Percentiles rank a stretch among this genome's conserved stretches.
Conservation (phyloP, 2,888 invertebrate species). For the Hypselothyrea guttata region DNA sequence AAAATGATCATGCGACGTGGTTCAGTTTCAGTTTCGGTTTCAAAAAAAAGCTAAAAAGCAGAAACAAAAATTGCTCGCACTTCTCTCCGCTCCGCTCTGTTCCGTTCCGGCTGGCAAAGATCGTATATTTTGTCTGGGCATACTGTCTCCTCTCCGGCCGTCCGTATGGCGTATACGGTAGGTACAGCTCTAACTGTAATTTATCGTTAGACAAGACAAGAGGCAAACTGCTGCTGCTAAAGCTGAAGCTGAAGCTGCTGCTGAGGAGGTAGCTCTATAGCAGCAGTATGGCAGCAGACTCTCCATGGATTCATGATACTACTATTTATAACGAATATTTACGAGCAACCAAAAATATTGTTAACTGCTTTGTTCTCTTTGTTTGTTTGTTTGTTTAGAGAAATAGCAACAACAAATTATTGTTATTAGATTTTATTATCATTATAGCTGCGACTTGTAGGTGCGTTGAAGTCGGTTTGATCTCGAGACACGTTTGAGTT, state of each 20-base stretch:
- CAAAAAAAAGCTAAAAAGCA: too few species aligned
- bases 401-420: slow-evolving; percentile 16
- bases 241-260: slow-evolving; percentile 40
- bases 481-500: slow-evolving; percentile 41
- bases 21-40: slow-evolving; percentile 22
- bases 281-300: slow-evolving; percentile 21
- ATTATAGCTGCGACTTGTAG: slow-evolving; percentile 44
- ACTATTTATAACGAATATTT: slow-evolving; percentile 75
- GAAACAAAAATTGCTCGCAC: too few species aligned
- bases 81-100: not conserved
- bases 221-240: slow-evolving; percentile 60
- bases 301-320: slow-evolving; percentile 52
- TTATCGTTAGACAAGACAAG: slow-evolving; percentile 78
- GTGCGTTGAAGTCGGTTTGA: slow-evolving; percentile 27
- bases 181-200: slow-evolving; percentile 78
- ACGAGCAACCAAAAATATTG: slow-evolving; percentile 54
- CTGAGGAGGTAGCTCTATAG: slow-evolving; percentile 33
- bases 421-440: slow-evolving; percentile 30
- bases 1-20: slow-evolving; percentile 45
- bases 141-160: slow-evolving; percentile 7
- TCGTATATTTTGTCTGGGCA: not conserved
- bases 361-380: slow-evolving; percentile 43
- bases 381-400: slow-evolving; percentile 24
- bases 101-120: too few species aligned
- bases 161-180: slow-evolving; percentile 64